Conservation (phyloP, 2,888 invertebrate genomes). For the Hipparchia semele region DNA sequence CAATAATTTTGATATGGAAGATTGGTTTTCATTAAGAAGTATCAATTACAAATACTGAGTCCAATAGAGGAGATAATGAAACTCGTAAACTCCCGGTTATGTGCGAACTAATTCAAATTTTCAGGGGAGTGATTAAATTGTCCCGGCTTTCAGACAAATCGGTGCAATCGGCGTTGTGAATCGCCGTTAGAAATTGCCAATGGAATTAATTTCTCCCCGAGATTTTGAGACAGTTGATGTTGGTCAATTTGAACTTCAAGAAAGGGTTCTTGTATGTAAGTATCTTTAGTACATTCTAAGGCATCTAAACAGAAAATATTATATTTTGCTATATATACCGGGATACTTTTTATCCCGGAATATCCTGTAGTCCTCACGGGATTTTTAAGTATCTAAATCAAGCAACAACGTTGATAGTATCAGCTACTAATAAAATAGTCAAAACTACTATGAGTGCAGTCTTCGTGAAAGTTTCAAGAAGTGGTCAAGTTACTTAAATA, state of each 20-base stretch:
- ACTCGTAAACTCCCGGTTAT: constrained; percentile 38
- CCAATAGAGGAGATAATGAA: constrained; percentile 50
- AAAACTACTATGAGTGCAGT: too few species aligned
- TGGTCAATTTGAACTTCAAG: constrained; percentile 45
- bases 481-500: too few species aligned
- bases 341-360: too few species aligned
- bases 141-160: constrained; percentile 63
- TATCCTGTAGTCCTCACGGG: too few species aligned
- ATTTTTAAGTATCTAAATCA: too few species aligned
- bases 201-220: constrained; percentile 63
- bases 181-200: constrained; percentile 49
- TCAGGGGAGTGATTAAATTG: constrained; percentile 61
- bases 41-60: constrained; percentile 8
- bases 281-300: neutral
- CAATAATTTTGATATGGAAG: neutral
- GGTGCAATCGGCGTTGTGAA: constrained; percentile 50
- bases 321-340: too few species aligned
- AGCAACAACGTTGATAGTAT: too few species aligned
- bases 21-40: constrained; percentile 1
- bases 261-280: constrained; percentile 52
- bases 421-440: too few species aligned
- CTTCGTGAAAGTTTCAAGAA: too few species aligned
- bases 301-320: too few species aligned
- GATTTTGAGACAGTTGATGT: constrained; percentile 61
- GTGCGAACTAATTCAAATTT: constrained; percentile 52